Base-by-base conservation (phyloP, 2,888 invertebrate species). In the Nipponacmea schrenckii region DNA sequence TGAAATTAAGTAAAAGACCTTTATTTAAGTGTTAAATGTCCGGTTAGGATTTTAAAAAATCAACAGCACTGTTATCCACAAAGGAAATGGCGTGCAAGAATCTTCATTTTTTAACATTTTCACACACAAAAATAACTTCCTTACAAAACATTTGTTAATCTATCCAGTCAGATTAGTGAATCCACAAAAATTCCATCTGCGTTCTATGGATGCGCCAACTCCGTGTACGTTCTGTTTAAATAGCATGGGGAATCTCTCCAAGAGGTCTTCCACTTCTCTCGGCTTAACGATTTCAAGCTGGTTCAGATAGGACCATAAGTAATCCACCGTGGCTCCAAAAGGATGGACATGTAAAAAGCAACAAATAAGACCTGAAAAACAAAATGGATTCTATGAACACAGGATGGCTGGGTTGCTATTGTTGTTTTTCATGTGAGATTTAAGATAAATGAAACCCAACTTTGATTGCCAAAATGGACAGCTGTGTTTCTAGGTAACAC, bases 311-410 rank as follows among this genome's bases (percentile, higher is more conserved):
- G 95, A 95, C 91, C 95, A 95, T 77, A 97, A 93, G 89, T 95
- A 95, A 87, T 95, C 96, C 2, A 95, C 91, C 73, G 94, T 94
- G 1, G 96, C 96, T 65, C 97, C 97, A 85, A 94, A 94, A 0
- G 97, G 97, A 90, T 97, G 97, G 56, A 97, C 94, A 90, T 95
- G 93, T 69, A 97, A 91, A 90, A 96, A 97, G 10, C 96, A 94
- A 5, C 96, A 94, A 83, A 96, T 93, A 72, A 97, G 91, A 83
- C 92, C 92, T 90, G 82, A 7, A 45, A 39, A 20, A 26, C n/a
- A 62, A 56, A 15, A 56, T 56, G 17, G 14, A 64, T 27, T 7
- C 20, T 1, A 56, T 15, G 62, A 48, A 31, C 1, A 62, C 10
- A 48, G 12, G 4, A 14, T 46, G 14, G 14, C 17, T 46, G 64